These are phyloP conservation scores for Fulica atra DNA, from an alignment of 2,113 vertebrate genomes.

Conservation along the genomic window DNA sequence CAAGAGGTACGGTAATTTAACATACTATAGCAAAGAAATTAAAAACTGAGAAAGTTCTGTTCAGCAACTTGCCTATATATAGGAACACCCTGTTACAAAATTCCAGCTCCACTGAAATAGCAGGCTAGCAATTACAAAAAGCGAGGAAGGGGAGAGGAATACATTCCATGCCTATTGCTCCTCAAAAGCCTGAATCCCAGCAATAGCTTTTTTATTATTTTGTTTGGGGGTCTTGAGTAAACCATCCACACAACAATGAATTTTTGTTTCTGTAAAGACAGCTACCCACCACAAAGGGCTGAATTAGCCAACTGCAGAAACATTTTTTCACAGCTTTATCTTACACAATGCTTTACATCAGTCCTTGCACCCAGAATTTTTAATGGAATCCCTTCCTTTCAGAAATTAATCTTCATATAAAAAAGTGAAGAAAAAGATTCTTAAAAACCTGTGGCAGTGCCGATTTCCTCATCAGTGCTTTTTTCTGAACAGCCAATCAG, in stretches of 20 bases:
- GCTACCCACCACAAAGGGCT: background rate
- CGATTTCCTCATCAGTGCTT: slow-evolving; percentile 84
- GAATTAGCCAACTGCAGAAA: background rate
- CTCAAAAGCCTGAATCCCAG: background rate
- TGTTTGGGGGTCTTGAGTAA: background rate
- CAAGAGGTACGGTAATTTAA: background rate
- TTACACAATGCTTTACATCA: background rate
- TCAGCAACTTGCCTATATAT: background rate
- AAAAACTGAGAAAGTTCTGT: background rate
- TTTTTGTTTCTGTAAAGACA: background rate
- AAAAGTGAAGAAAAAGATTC: background rate
- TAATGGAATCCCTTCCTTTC: background rate
- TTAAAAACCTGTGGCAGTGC: slow-evolving; percentile 84
- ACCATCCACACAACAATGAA: background rate
- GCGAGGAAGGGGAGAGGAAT: background rate
- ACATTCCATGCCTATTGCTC: background rate
- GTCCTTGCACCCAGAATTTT: background rate
- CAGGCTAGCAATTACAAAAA: background rate
- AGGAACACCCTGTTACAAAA: background rate
- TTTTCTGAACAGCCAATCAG: slow-evolving; percentile 90
- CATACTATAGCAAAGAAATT: background rate
- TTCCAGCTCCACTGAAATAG: background rate
- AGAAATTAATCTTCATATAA: background rate
- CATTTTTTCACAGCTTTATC: background rate
- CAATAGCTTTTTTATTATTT: background rate